Evolutionary conservation across 2,113 vertebrate genomes (phyloP), one percentile per base, ranked within the genome.

Genomic region (Apaloderma vittatum): DNA sequence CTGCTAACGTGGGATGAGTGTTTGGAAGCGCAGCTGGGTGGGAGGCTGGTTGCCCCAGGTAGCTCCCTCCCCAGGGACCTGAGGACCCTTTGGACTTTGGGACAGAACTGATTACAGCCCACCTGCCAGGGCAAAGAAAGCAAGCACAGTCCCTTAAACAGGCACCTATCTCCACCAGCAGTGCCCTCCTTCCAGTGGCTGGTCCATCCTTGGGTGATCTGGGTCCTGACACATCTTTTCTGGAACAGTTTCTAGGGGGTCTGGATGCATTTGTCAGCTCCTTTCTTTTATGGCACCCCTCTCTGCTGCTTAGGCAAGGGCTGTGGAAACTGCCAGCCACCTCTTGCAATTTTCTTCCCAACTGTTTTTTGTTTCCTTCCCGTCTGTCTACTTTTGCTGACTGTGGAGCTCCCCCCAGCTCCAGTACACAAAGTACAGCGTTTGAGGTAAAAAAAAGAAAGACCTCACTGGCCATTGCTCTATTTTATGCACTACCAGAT

Each of bases 1-100:
- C 30, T n/a, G 34, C 5, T 0, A 0, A 4, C 10, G 4, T 29
- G 22, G 24, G 29, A 40, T 11, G 29, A 12, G 11, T 46, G 8
- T 58, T 85, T 11, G 57, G 36, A 74, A 57, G 24, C 0, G 1
- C 0, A 11, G 49, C 19, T 4, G 12, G 19, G 67, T 30, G 70
- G 36, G 8, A 27, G 0, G 2, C 9, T 71, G 37, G 8, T 19
- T 61, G 23, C 3, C 19, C 30, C 46, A 3, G 5, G 5, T 2
- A 51, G 6, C 6, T 49, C n/a, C 51, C 22, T 75, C 11, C n/a
- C n/a, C 0, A 0, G 8, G 24, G 19, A 6, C 9, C 34, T 1
- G 3, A 54, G 65, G 55, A 75, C 65, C 6, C 37, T 55, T 10
- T 58, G 43, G 63, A 11, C 34, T 77, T 51, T 12, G 65, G 52